These are phyloP conservation scores for Lamellibrachia luymesi DNA, from an alignment of 1,140 invertebrate species.

Conservation along the genomic window DNA sequence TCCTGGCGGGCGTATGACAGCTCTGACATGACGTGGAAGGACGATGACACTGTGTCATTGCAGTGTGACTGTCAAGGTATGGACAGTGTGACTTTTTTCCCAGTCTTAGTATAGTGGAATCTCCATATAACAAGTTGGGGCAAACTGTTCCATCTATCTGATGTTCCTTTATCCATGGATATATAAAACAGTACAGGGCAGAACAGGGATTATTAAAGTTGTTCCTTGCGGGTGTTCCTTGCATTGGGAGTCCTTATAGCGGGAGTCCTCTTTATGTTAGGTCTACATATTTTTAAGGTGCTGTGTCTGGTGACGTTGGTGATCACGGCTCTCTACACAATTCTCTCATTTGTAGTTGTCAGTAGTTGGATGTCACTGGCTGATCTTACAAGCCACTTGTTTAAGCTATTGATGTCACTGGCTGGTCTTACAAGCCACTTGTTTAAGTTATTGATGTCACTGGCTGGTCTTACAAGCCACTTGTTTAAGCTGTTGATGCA, in stretches of 20 bases:
- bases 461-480: neutral
- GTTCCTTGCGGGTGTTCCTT: no score
- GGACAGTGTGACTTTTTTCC: neutral
- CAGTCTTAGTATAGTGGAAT: neutral
- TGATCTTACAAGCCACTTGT: neutral
- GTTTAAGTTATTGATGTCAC: no score
- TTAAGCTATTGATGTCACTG: no score
- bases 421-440: neutral
- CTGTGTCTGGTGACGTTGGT: neutral
- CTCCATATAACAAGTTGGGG: no score
- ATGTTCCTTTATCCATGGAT: no score
- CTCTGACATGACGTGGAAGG: neutral
- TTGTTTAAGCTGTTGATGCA: no score
- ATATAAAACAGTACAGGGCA: no score
- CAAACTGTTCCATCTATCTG: no score
- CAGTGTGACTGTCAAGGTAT: neutral
- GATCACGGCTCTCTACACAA: neutral
- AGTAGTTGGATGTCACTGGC: neutral
- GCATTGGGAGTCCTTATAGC: no score
- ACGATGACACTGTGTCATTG: neutral
- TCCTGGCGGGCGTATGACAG: neutral
- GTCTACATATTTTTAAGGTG: neutral
- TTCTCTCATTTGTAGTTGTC: neutral
- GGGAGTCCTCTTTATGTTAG: no score
- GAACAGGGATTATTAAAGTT: no score